A percentile compares a stretch with the other conserved stretches of the same genome.
Evolutionary conservation across 2,113 vertebrate genomes (phyloP).

Genomic region (Tachuris rubrigastra): DNA sequence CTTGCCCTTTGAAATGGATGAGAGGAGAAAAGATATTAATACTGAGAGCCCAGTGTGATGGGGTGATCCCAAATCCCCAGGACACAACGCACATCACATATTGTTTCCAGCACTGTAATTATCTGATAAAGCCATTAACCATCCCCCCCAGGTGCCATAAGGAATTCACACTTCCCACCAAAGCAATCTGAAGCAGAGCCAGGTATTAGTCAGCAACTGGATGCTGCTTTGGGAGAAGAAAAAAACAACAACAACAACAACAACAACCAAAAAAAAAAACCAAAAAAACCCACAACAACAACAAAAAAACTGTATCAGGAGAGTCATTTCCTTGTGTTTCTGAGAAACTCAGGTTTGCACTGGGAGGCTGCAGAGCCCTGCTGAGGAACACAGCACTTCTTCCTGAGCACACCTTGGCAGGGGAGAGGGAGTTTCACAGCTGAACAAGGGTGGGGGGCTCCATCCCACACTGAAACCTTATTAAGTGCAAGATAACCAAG

Average conservation of each 20-base stretch:
- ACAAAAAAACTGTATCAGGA: not conserved
- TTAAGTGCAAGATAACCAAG: not conserved
- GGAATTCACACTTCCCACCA: not conserved
- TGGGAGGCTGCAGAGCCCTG: not conserved
- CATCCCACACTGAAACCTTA: not conserved
- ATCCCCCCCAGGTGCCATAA: not conserved
- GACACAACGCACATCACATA: not conserved
- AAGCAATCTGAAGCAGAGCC: not conserved
- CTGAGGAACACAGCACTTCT: not conserved
- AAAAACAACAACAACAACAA: no score
- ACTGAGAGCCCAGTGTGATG: not conserved
- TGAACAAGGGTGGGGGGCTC: not conserved
- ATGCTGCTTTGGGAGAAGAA: not conserved
- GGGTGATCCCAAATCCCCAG: not conserved
- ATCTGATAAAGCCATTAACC: constrained; percentile 25
- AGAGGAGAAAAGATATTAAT: not conserved
- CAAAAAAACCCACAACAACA: no score
- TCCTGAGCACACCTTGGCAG: no score
- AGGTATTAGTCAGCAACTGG: not conserved
- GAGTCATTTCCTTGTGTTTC: not conserved
- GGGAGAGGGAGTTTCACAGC: accelerated
- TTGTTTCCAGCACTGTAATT: constrained; percentile 51
- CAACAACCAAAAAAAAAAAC: no score
- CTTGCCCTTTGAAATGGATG: not conserved
- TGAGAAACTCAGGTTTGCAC: not conserved